phyloP scores from a whole-genome alignment of 2,797 vertebrate genomes.

The Sebastes minor region DNA sequence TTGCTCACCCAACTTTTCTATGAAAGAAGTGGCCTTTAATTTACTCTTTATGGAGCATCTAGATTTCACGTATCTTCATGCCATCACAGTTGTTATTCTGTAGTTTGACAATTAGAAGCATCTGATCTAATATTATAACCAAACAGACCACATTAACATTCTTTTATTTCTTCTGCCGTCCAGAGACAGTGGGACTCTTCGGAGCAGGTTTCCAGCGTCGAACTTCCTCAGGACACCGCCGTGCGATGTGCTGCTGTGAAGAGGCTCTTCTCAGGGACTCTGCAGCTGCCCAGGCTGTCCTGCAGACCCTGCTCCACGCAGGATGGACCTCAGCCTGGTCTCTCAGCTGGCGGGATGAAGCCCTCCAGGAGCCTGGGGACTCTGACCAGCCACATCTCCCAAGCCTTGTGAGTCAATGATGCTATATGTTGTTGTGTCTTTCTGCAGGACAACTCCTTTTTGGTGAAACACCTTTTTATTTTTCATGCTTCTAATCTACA shows the following conservation, averaged over 20 bases:
- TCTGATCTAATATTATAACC: not conserved
- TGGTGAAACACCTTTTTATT: not conserved
- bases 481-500: not conserved
- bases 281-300: conserved; percentile 81
- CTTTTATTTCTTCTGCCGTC: not conserved
- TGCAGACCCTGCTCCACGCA: conserved; percentile 51
- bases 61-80: not conserved
- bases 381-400: conserved; percentile 60
- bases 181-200: conserved; percentile 77
- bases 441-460: not conserved
- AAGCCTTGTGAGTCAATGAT: conserved; percentile 56
- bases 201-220: conserved; percentile 42
- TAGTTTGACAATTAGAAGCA: not conserved
- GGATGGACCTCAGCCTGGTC: conserved; percentile 13
- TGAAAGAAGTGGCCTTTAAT: not conserved
- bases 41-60: not conserved
- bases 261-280: conserved; percentile 83
- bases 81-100: not conserved
- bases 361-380: conserved; percentile 73
- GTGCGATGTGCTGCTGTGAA: conserved; percentile 67
- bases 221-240: conserved; percentile 14
- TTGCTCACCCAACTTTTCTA: not conserved
- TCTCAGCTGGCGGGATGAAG: conserved; percentile 62
- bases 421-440: not conserved
- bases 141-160: not conserved